A percentile compares a stretch with the other conserved stretches of the same genome.
These are phyloP conservation scores for Drosophila fulvimacula DNA, from an alignment of 2,888 invertebrate genomes.

Conservation along the genomic window DNA sequence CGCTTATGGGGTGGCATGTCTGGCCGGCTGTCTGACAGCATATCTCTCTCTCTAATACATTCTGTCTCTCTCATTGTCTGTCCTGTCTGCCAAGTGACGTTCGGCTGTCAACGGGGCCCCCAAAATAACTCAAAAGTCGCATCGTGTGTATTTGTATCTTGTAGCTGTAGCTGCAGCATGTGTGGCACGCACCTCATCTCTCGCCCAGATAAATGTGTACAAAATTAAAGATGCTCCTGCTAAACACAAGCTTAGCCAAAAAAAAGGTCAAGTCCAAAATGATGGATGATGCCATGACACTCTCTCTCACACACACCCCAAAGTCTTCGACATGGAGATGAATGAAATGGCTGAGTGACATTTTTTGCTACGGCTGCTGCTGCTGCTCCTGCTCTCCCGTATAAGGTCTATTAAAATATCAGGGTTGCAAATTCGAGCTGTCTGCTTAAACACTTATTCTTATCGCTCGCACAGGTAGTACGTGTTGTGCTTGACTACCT, in stretches of 20 bases:
- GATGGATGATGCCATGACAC: conserved; percentile 84
- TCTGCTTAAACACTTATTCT: conserved; percentile 55
- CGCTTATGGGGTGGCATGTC: conserved; percentile 38
- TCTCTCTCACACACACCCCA: conserved; percentile 42
- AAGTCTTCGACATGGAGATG: conserved; percentile 57
- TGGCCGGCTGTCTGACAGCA: conserved; percentile 20
- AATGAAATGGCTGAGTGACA: conserved; percentile 76
- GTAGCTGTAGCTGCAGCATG: conserved; percentile 56
- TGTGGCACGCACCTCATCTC: conserved; percentile 57
- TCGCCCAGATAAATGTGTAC: conserved; percentile 66
- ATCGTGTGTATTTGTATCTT: conserved; percentile 48
- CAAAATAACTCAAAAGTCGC: conserved; percentile 53
- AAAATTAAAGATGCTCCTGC: conserved; percentile 79
- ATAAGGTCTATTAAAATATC: conserved; percentile 57
- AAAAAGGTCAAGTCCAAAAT: conserved; percentile 85
- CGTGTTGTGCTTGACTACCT: conserved; percentile 46
- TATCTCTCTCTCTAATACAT: conserved; percentile 10
- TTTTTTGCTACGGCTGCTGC: conserved; percentile 44
- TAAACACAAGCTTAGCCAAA: conserved; percentile 76
- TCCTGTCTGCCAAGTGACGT: conserved; percentile 57
- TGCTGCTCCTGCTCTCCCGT: conserved; percentile 12
- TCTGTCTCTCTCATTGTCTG: conserved; percentile 9
- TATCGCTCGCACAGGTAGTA: conserved; percentile 66
- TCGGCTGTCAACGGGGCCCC: conserved; percentile 69
- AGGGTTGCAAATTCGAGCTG: conserved; percentile 50